phyloP scores from a whole-genome alignment of 1,140 invertebrate genomes.

The Coenobita brevimanus region DNA sequence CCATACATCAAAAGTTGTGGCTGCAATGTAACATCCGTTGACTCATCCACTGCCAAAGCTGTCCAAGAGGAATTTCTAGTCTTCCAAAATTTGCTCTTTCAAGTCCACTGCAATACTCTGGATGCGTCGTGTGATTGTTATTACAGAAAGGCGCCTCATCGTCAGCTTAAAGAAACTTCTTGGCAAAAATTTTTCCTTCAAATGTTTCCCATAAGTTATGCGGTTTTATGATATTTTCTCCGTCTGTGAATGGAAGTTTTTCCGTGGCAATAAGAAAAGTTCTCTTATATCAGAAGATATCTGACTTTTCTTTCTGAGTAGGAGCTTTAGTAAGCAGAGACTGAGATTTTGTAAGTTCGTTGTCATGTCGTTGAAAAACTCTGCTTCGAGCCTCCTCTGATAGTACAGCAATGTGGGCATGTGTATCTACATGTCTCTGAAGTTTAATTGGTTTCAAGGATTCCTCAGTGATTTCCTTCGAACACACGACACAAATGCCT shows the following conservation, averaged over 20 bases:
- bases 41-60: constrained; percentile 3
- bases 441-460: constrained; percentile 12
- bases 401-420: background rate
- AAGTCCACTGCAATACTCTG: constrained; percentile 1
- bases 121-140: constrained; percentile 10
- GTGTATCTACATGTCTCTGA: background rate
- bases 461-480: constrained; percentile 8
- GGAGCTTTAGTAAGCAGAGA: background rate
- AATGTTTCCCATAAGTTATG: background rate
- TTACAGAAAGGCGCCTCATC: background rate
- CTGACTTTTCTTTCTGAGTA: constrained; percentile 6
- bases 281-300: constrained; percentile 20
- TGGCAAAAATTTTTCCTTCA: background rate
- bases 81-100: constrained; percentile 2
- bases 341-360: constrained; percentile 1
- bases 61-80: constrained; percentile 11
- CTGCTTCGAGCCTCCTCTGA: background rate
- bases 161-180: background rate
- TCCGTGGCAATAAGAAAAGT: constrained; percentile 9
- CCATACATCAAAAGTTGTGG: too few species aligned
- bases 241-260: background rate
- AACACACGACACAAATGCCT: constrained; percentile 36
- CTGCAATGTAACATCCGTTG: too few species aligned
- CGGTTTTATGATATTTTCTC: background rate
- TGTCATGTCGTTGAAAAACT: constrained; percentile 2